Conservation (phyloP, 2,113 vertebrate species). For the Oophaga pumilio region DNA sequence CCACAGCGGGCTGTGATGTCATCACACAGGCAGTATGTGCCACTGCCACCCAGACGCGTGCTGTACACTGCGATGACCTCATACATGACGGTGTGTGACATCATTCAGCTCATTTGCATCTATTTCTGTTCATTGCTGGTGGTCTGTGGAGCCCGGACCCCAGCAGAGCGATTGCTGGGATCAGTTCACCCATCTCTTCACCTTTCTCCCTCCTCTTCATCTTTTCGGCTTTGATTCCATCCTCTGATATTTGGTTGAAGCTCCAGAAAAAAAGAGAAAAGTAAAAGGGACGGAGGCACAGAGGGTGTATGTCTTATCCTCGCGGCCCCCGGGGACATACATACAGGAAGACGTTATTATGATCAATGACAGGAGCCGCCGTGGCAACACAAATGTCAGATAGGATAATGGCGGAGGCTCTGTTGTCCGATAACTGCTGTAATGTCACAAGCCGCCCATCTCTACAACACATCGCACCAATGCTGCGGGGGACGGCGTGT, state of each 20-base stretch:
- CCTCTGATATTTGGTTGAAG: neutral
- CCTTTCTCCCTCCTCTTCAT: neutral
- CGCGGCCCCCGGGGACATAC: constrained; percentile 33
- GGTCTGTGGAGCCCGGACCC: neutral
- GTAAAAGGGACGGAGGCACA: neutral
- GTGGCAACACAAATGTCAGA: constrained; percentile 38
- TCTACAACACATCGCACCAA: neutral
- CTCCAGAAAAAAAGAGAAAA: neutral
- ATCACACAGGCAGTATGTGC: neutral
- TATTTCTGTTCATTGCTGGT: too few species aligned
- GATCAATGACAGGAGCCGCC: constrained; percentile 38
- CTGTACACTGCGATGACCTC: neutral
- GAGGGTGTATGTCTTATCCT: neutral
- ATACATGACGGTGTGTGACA: neutral
- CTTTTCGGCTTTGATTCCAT: neutral
- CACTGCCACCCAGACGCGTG: too few species aligned
- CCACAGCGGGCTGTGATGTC: neutral
- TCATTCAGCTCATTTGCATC: neutral
- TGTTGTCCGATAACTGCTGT: constrained; percentile 10
- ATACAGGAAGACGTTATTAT: constrained; percentile 32
- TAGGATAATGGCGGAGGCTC: constrained; percentile 58
- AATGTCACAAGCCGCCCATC: neutral
- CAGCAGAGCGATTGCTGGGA: neutral
- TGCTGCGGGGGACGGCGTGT: neutral
- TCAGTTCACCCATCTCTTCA: neutral